A percentile compares a stretch with the other conserved stretches of the same genome.
phyloP scores from a whole-genome alignment of 2,113 vertebrate genomes.

The Odocoileus virginianus region DNA sequence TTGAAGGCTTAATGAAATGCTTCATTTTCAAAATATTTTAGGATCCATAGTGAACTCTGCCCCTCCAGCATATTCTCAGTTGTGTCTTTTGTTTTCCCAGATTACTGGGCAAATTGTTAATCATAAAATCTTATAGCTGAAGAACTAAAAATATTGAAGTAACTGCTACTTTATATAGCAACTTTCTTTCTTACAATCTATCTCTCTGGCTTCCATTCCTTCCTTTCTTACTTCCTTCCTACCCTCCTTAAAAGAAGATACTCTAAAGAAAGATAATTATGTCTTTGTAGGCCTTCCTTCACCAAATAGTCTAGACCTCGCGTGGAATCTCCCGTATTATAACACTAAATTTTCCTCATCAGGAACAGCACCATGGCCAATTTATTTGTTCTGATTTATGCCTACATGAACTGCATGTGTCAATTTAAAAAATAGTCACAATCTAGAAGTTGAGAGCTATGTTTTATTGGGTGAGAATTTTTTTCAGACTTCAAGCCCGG shows the following conservation, averaged over 20 bases:
- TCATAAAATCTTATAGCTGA: neutral
- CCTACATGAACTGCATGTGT: neutral
- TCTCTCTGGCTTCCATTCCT: rapidly evolving
- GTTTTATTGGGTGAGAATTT: neutral
- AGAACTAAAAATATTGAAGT: neutral
- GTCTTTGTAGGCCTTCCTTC: neutral
- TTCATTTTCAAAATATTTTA: neutral
- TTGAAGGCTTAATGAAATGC: neutral
- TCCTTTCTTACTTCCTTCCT: neutral
- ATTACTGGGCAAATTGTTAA: neutral
- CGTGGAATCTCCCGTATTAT: neutral
- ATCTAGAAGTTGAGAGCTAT: neutral
- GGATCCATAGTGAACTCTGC: neutral
- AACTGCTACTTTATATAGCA: neutral
- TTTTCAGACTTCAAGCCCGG: neutral
- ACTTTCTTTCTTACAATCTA: rapidly evolving
- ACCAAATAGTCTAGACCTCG: neutral
- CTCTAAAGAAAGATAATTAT: neutral
- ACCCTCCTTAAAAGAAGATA: neutral
- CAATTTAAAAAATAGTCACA: neutral
- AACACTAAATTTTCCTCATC: neutral
- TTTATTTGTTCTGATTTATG: neutral
- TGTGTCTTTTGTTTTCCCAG: neutral
- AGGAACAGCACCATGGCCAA: neutral
- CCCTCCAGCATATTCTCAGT: neutral